phyloP scores from a whole-genome alignment of 2,113 vertebrate genomes.

The Pan troglodytes region DNA sequence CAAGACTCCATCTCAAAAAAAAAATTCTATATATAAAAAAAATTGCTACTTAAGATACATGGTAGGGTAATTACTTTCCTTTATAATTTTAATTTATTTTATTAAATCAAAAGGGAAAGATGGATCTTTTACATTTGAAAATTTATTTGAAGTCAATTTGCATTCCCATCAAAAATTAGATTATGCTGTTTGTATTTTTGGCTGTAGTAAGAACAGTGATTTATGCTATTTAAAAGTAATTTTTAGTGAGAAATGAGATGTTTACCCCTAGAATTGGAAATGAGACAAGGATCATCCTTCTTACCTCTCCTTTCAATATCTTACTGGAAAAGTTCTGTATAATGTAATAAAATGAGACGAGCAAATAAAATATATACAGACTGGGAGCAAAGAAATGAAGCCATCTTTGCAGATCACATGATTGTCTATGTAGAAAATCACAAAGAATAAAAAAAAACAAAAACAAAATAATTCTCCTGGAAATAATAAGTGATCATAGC shows the following conservation, averaged over 20 bases:
- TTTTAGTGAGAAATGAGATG: background rate
- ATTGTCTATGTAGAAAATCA: background rate
- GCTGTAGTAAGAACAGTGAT: background rate
- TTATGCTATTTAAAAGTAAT: background rate
- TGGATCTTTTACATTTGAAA: background rate
- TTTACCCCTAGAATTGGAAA: background rate
- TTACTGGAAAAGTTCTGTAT: background rate
- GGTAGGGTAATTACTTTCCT: background rate
- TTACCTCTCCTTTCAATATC: background rate
- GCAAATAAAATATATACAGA: background rate
- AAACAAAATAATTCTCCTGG: background rate
- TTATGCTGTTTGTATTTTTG: background rate
- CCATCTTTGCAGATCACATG: background rate
- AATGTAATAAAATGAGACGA: background rate
- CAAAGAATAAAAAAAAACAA: background rate
- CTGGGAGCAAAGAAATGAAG: background rate
- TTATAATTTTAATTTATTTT: background rate
- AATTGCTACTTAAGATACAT: no score
- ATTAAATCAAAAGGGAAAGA: background rate
- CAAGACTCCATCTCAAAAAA: no score
- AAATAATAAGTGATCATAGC: background rate
- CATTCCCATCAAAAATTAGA: background rate
- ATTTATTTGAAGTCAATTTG: background rate
- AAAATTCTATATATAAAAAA: no score
- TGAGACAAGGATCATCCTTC: background rate